Evolutionary conservation across 2,888 invertebrate genomes (phyloP), one percentile per base, ranked within the genome.

Genomic region (Dyspetes luteomarginatus): DNA sequence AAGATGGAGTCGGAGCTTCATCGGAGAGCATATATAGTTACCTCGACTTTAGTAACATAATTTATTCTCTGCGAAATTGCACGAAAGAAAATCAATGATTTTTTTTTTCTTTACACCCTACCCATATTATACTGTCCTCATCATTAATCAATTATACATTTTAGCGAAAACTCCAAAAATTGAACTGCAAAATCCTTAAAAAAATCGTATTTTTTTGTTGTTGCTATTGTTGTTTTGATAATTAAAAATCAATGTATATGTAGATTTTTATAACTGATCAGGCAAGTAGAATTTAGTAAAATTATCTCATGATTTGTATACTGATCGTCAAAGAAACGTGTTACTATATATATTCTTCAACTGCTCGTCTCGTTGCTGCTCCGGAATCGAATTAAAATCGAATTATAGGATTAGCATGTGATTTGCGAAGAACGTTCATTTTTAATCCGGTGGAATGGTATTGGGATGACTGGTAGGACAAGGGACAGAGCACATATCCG

Each of bases 301-400:
- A 36, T 36, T 12, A 36, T 36, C 36, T 36, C 1, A 2, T 3
- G 9, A 36, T 12, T 12, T 36, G 36, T 12, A 36, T n/a, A 36
- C 36, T 36, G 12, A 12, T 36, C 2, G 12, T 36, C 9, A 36
- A 36, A 36, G 2, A 12, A 36, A 36, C 12, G 36, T 12, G 12
- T 12, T 7, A 12, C 36, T 36, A 36, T 36, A 12, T 36, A 36
- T 12, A 36, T 12, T 36, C 36, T 12, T 12, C 36, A 36, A 12
- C 36, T 36, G 36, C 36, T 36, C 36, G 1, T 36, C 36, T 36
- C 36, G 36, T 41, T 62, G 72, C 50, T 48, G 55, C n/a, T 15
- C 65, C 22, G 22, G 56, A 72, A 86, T 88, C 87, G 87, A 91
- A 91, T 91, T 90, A 91, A 91, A 91, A 87, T 90, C 88, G 89